These are phyloP conservation scores for Apogon talboti DNA, from an alignment of 2,797 vertebrate species.

Conservation along the genomic window DNA sequence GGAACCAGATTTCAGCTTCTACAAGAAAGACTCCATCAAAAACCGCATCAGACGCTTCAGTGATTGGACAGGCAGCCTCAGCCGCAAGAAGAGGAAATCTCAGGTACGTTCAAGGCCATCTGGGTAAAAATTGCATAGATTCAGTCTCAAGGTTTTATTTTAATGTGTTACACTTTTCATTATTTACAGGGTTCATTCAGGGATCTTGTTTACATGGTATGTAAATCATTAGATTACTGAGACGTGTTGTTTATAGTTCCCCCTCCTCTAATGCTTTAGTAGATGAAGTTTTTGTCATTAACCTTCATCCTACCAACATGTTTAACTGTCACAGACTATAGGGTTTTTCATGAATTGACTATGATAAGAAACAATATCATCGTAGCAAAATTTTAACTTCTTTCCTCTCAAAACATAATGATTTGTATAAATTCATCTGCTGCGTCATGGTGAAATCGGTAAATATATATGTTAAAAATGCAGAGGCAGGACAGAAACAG, in stretches of 20 bases:
- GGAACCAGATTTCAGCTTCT: constrained; percentile 77
- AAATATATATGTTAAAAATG: no score
- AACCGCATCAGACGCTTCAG: constrained; percentile 92
- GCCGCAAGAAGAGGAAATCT: constrained; percentile 91
- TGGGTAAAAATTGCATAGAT: neutral
- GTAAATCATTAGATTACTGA: constrained; percentile 21
- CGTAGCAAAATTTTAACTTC: no score
- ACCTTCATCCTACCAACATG: no score
- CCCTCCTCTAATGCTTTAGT: neutral
- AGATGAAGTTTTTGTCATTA: neutral
- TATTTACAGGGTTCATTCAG: constrained; percentile 28
- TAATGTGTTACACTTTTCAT: neutral
- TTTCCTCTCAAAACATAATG: no score
- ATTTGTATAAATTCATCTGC: no score
- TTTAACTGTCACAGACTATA: no score
- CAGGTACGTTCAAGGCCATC: constrained; percentile 80
- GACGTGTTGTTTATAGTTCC: constrained; percentile 3
- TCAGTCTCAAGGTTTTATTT: neutral
- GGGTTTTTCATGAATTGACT: no score
- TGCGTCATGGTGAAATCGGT: no score
- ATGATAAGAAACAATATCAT: no score
- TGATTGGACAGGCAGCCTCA: constrained; percentile 96
- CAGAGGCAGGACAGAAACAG: no score
- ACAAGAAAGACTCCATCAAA: constrained; percentile 91
- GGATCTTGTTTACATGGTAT: constrained; percentile 26